A percentile compares a stretch with the other conserved stretches of the same genome.
Evolutionary conservation across 2,888 invertebrate species (phyloP).

Genomic region (Drosophila paranaensis): DNA sequence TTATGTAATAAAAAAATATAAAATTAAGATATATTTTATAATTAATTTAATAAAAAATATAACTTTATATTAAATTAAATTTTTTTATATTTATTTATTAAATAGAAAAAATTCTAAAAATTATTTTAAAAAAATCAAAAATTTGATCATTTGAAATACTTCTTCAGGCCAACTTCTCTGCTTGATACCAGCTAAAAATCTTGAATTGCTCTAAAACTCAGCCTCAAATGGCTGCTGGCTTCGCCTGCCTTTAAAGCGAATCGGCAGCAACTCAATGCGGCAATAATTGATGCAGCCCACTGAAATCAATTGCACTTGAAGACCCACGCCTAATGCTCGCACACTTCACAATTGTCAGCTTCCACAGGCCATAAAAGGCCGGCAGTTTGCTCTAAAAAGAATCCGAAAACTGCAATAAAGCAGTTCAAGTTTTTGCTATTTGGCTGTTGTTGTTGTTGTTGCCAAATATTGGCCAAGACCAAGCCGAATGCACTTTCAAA

Average conservation of each 20-base stretch:
- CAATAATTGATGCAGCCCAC: slow-evolving; percentile 11
- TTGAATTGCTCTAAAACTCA: background rate
- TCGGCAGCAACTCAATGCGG: background rate
- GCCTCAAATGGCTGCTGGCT: background rate
- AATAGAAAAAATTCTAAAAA: no score
- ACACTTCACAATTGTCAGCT: slow-evolving; percentile 37
- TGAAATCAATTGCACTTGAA: slow-evolving; percentile 49
- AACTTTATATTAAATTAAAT: no score
- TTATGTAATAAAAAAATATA: no score
- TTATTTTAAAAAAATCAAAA: no score
- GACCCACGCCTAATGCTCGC: slow-evolving; percentile 20
- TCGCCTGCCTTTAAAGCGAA: background rate
- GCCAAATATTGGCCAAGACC: slow-evolving; percentile 77
- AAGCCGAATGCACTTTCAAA: slow-evolving; percentile 72
- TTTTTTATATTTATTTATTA: no score
- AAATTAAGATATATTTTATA: no score
- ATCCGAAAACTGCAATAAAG: slow-evolving; percentile 70
- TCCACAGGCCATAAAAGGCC: slow-evolving; percentile 35
- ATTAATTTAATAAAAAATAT: no score
- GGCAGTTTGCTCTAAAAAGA: slow-evolving; percentile 47
- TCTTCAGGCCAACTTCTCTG: background rate
- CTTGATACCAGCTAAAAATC: background rate
- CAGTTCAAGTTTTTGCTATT: slow-evolving; percentile 67
- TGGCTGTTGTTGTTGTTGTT: slow-evolving; percentile 47
- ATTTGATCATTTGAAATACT: no score